Conservation (phyloP, 64 coral and sea anemone genomes). For the Actinia equina region DNA sequence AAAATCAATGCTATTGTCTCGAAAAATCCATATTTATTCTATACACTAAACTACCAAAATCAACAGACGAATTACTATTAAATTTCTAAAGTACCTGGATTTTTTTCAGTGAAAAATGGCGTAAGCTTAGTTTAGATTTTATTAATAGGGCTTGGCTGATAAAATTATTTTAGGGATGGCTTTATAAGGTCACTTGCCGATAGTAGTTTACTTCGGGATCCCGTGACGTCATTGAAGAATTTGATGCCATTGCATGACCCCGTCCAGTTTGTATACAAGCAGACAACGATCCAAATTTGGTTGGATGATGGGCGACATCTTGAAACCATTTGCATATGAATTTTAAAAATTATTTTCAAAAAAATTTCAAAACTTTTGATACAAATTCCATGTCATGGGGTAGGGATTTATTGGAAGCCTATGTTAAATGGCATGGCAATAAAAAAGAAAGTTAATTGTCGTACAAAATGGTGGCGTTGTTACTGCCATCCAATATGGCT, state of each 20-base stretch:
- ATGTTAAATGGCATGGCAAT: no score
- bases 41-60: neutral
- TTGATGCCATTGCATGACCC: neutral
- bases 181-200: neutral
- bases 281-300: no score
- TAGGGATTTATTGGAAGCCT: no score
- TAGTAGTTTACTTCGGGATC: neutral
- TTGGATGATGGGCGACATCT: no score
- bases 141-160: neutral
- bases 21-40: no score
- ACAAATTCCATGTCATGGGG: no score
- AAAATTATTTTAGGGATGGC: neutral
- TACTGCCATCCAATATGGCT: no score
- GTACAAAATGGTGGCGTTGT: no score
- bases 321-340: no score
- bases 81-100: neutral
- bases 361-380: no score
- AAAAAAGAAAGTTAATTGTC: neutral
- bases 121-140: neutral
- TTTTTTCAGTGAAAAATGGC: neutral
- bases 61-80: neutral
- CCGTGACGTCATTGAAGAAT: neutral
- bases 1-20: no score
- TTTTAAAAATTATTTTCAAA: no score
- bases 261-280: neutral